phyloP scores from a whole-genome alignment of 2,113 vertebrate genomes.

The Pedionomus torquatus region DNA sequence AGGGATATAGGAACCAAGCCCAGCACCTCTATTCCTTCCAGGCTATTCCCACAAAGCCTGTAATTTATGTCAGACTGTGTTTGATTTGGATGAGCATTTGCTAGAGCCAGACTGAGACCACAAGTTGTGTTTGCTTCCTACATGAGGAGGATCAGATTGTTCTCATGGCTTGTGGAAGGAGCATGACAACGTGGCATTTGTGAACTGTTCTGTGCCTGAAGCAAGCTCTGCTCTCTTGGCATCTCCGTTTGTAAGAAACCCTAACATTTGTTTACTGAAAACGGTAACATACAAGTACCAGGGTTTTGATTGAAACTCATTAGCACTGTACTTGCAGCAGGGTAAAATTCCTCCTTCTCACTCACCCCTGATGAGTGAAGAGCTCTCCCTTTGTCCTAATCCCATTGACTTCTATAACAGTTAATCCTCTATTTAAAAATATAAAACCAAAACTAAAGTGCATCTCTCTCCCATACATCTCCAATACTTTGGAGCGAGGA shows the following conservation, averaged over 20 bases:
- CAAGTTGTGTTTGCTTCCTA: not conserved
- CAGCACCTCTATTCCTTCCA: not conserved
- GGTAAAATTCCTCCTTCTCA: not conserved
- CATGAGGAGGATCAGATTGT: not conserved
- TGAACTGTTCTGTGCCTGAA: not conserved
- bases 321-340: not conserved
- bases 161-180: not conserved
- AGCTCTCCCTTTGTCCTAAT: not conserved
- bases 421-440: not conserved
- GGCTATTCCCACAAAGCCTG: not conserved
- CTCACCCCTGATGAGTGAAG: accelerated
- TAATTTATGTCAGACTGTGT: not conserved
- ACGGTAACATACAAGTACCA: not conserved
- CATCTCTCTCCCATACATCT: not conserved
- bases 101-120: not conserved
- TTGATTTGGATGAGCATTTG: not conserved
- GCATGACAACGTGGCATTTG: not conserved
- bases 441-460: not conserved
- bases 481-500: not conserved
- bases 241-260: not conserved
- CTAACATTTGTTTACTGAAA: not conserved
- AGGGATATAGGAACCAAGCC: not conserved
- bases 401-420: not conserved
- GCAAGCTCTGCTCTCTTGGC: not conserved
- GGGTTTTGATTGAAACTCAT: not conserved